Base-by-base conservation (phyloP, 2,113 vertebrate species). In the Callocephalon fimbriatum region DNA sequence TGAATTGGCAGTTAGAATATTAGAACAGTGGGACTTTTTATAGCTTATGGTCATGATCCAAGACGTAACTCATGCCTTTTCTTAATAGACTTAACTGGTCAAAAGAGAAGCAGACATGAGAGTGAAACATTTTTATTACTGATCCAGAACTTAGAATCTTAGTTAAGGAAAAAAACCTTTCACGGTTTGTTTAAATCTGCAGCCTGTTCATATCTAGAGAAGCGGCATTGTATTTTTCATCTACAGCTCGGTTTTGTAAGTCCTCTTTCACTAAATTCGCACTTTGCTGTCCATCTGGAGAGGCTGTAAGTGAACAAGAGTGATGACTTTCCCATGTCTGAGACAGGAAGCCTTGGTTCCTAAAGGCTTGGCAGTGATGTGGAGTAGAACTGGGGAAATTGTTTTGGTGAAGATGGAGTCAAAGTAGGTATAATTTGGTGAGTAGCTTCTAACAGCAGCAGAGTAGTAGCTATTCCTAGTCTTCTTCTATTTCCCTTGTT, bases 1-100 rank as follows among this genome's bases (percentile, higher is more conserved):
- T 78, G 94, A 96, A 90, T 97, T 94, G 95, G 75, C 92, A 91
- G 92, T 93, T 93, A 86, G 77, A 85, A 37, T 96, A 91, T 93
- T 96, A 91, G 75, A 96, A 51, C 63, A 77, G 75, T 88, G 75
- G 82, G 86, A 93, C 18, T 5, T 93, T 95, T 97, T 93, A 96
- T 91, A 56, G 94, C 56, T 88, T 29, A 53, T 94, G 92, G 79
- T 97, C 72, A 48, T 15, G 79, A 91, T 84, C 94, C 94, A 97
- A 88, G 82, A 80, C 40, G 82, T 90, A 92, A 94, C 90, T 94
- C 67, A 48, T 88, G 29, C 17, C 21, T 92, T 86, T 86, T 62
- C 50, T 86, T 88, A 88, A 88, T 93, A 95, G 90, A 88, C 90
- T 93, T 86, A n/a, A 4, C 71, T 77, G 88, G 54, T 77, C 86